Base-by-base conservation (phyloP, 2,113 vertebrate species). In the Laticauda colubrina region DNA sequence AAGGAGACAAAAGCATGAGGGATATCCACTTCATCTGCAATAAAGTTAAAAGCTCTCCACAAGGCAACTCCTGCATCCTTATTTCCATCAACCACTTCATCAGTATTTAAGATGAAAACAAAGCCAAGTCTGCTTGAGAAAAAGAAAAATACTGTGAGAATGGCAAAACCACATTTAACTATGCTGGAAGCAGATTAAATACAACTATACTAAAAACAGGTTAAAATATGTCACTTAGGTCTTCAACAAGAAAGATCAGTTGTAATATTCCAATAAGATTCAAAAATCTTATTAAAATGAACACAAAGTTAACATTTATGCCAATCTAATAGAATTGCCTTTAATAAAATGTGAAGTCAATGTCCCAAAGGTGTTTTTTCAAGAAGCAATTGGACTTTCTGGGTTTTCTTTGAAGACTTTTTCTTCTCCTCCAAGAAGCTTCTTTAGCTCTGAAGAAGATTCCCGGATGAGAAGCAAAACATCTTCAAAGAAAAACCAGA, bases 21-120 rank as follows among this genome's bases (percentile, higher is more conserved):
- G 64, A 96, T 91, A 95, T 98, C 98, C 94, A 97, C 97, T 97
- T 99, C 98, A 56, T 99, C 98, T 43, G 97, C 94, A 92, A 99
- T 98, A 96, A 98, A 99, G 96, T 98, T 99, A 96, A 99, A 98
- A 93, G 98, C 97, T 97, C 98, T 96, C 98, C 98, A 98, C 96
- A 99, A 97, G 95, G 98, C 98, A 95, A 99, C 97, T 91, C 99
- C 99, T 54, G 98, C 97, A 90, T 99, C 98, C 61, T 97, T 92
- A 94, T 96, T 97, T 94, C 98, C 98, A 97, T 99, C 98, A 93
- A 98, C 96, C 95, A 98, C 97, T 96, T 99, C 98, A 95, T 98
- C 96, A 39, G 98, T 96, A 97, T 96, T 98, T 97, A 99, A 96
- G 96, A 99, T 94, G 96, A 99, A 99, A 96, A 99, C 98, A 97